Conservation (phyloP, 1,140 invertebrate genomes). For the Pseudoatta argentina region DNA sequence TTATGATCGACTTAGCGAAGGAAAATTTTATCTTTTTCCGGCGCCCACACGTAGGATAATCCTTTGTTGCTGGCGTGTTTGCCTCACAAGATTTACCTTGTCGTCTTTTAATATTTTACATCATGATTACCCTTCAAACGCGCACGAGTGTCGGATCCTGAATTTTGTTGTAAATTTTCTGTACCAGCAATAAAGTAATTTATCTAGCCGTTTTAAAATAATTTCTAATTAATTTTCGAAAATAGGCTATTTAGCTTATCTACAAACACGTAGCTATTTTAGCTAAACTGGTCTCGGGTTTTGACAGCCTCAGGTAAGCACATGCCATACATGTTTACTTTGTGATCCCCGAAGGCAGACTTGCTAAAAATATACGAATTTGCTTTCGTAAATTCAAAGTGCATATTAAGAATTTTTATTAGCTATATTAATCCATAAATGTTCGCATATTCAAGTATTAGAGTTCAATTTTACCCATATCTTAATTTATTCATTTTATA, state of each 20-base stretch:
- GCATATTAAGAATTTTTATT: slow-evolving; percentile 11
- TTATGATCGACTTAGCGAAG: slow-evolving; percentile 49
- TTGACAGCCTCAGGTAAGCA: slow-evolving; percentile 29
- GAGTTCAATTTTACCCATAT: too few species aligned
- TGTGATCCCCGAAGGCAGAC: slow-evolving; percentile 28
- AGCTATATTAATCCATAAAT: not conserved
- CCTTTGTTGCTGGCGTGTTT: slow-evolving; percentile 41
- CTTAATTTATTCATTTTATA: too few species aligned
- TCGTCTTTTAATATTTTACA: slow-evolving; percentile 39
- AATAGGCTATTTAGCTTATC: slow-evolving; percentile 2
- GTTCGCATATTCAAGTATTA: too few species aligned
- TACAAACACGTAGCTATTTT: slow-evolving; percentile 21
- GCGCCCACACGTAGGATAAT: slow-evolving; percentile 32
- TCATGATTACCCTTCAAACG: not conserved
- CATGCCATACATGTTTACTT: slow-evolving; percentile 43
- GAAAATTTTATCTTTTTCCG: slow-evolving; percentile 36
- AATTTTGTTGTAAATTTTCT: not conserved
- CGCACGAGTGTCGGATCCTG: not conserved
- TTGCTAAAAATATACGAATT: slow-evolving; percentile 3
- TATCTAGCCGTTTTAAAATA: not conserved
- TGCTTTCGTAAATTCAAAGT: slow-evolving; percentile 15
- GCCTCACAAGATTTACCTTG: slow-evolving; percentile 22
- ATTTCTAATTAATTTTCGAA: slow-evolving; percentile 17
- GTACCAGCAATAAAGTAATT: not conserved
- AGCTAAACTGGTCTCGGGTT: slow-evolving; percentile 14